These are phyloP conservation scores for Xanthorhoe spadicearia DNA, from an alignment of 2,888 invertebrate genomes.

Conservation along the genomic window DNA sequence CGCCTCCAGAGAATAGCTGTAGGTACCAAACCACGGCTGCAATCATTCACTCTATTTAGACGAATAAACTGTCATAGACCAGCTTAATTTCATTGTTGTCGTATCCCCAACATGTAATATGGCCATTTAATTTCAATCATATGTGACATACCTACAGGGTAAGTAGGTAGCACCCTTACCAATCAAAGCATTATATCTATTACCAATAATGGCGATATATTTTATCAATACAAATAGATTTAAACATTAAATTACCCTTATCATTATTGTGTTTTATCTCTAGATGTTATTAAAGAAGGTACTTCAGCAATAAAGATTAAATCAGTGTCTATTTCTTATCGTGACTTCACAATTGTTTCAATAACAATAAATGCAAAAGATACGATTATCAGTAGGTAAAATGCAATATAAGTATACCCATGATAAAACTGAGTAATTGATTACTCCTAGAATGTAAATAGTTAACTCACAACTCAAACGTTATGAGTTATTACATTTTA, in stretches of 20 bases:
- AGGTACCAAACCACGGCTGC: conserved; percentile 50
- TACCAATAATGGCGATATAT: conserved; percentile 74
- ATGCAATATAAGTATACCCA: conserved; percentile 19
- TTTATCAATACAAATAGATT: conserved; percentile 79
- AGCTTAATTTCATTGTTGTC: conserved; percentile 59
- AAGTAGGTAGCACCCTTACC: conserved; percentile 50
- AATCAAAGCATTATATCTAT: conserved; percentile 63
- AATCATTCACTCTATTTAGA: conserved; percentile 62
- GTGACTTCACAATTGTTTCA: conserved; percentile 57
- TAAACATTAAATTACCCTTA: conserved; percentile 73
- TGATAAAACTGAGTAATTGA: conserved; percentile 11
- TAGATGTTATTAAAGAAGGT: conserved; percentile 70
- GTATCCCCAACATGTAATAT: conserved; percentile 61
- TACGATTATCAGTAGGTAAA: conserved; percentile 50
- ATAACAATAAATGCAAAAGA: conserved; percentile 58
- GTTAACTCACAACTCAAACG: conserved; percentile 6
- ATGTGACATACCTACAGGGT: conserved; percentile 32
- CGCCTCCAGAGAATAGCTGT: conserved; percentile 74
- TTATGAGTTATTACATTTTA: conserved; percentile 27
- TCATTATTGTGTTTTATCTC: conserved; percentile 79
- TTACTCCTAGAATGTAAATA: background rate
- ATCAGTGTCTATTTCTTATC: conserved; percentile 59
- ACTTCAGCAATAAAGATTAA: conserved; percentile 74
- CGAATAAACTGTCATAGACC: conserved; percentile 67
- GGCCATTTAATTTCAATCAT: conserved; percentile 67